phyloP scores from a whole-genome alignment of 2,113 vertebrate species.

The Vulpes lagopus region DNA sequence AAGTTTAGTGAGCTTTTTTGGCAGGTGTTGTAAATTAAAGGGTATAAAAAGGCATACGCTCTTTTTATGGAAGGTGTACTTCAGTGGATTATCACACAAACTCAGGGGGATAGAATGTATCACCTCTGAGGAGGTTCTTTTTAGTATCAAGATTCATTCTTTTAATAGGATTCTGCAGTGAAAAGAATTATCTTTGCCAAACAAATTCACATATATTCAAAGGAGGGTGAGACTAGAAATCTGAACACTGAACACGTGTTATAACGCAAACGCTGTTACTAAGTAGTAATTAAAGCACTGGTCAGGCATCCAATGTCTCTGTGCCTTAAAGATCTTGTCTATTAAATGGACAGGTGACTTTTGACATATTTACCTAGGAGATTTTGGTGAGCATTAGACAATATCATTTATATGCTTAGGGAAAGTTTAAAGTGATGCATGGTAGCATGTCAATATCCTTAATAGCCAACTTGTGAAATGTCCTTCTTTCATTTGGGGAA shows the following conservation, averaged over 20 bases:
- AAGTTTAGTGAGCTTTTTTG: not conserved
- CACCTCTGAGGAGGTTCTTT: not conserved
- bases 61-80: not conserved
- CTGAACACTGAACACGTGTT: not conserved
- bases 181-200: not conserved
- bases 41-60: not conserved
- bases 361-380: not conserved
- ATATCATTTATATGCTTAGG: not conserved
- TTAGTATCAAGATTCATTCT: not conserved
- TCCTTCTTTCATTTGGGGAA: not conserved
- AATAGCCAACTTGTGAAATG: not conserved
- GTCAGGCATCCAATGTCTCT: not conserved
- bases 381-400: not conserved
- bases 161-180: not conserved
- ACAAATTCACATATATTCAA: not conserved
- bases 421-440: not conserved
- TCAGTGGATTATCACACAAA: not conserved
- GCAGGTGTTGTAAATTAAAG: not conserved
- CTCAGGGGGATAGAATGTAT: not conserved
- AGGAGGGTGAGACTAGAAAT: not conserved
- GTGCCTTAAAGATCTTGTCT: not conserved
- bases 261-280: not conserved
- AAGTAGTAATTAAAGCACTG: not conserved
- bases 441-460: not conserved
- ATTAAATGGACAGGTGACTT: not conserved